These are phyloP conservation scores for Laspeyria flexula DNA, from an alignment of 2,888 invertebrate genomes.

Conservation along the genomic window DNA sequence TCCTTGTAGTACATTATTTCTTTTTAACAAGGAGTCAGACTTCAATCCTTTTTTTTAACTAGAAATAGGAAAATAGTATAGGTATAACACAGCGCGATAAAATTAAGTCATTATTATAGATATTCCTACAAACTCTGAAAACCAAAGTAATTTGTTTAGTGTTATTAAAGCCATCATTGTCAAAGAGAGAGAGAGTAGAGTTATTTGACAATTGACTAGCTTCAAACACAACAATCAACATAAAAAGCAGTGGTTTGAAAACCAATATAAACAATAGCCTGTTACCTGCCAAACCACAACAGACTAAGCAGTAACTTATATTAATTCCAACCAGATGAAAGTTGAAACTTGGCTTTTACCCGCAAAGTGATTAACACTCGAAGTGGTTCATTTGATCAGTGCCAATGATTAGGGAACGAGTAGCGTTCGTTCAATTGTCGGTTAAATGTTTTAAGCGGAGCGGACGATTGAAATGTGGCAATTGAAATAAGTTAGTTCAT, in stretches of 20 bases:
- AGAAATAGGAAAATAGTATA: too few species aligned
- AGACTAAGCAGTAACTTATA: not conserved
- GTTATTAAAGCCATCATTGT: too few species aligned
- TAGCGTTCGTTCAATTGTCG: slow-evolving; percentile 21
- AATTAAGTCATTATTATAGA: too few species aligned
- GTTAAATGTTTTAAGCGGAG: slow-evolving; percentile 21
- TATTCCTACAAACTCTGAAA: too few species aligned
- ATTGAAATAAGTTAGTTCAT: not conserved
- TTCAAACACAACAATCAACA: not conserved
- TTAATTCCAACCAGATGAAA: slow-evolving; percentile 31
- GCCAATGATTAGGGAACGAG: slow-evolving; percentile 34
- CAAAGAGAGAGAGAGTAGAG: too few species aligned
- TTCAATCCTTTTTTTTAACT: too few species aligned
- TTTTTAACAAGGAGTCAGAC: too few species aligned
- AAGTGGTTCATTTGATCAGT: slow-evolving; percentile 64
- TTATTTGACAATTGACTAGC: too few species aligned
- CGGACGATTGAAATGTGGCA: slow-evolving; percentile 1
- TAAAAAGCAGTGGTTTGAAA: not conserved
- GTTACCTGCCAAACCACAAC: not conserved
- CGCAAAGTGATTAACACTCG: slow-evolving; percentile 67
- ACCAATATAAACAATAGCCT: not conserved
- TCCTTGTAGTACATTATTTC: too few species aligned
- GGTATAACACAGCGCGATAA: too few species aligned
- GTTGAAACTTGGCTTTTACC: slow-evolving; percentile 35
- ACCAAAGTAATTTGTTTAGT: too few species aligned